phyloP scores from a whole-genome alignment of 2,113 vertebrate species.

The Sceloporus undulatus region DNA sequence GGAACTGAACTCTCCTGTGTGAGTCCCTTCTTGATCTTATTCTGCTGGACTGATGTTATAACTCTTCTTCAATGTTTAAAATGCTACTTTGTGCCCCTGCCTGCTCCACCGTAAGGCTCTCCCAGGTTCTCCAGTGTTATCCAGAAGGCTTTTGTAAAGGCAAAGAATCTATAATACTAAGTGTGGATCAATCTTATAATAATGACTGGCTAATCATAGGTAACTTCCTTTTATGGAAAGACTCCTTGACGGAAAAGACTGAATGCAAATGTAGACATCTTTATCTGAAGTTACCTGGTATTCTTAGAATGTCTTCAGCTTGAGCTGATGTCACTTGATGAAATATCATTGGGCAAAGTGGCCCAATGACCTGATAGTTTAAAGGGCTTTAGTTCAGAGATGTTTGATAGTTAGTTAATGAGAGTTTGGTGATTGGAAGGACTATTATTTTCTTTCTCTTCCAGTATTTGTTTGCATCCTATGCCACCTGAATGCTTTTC shows the following conservation, averaged over 20 bases:
- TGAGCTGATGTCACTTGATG: background rate
- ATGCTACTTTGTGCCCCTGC: background rate
- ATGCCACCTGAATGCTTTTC: rapidly evolving
- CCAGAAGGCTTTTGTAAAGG: background rate
- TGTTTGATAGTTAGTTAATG: background rate
- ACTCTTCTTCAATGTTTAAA: background rate
- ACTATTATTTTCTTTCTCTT: background rate
- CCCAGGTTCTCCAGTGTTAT: background rate
- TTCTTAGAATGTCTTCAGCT: background rate
- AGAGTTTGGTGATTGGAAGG: background rate
- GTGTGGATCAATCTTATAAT: background rate
- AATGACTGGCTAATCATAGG: background rate
- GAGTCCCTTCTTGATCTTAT: background rate
- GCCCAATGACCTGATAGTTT: background rate
- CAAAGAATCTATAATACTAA: background rate
- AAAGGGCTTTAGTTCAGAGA: background rate
- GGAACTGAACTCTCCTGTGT: too few relatives aligned
- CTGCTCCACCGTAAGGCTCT: background rate
- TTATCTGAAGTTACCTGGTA: background rate
- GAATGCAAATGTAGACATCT: too few relatives aligned
- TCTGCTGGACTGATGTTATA: background rate
- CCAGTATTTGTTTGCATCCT: background rate
- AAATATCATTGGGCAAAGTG: background rate
- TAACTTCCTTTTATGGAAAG: background rate
- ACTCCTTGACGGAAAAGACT: background rate